Base-by-base conservation (phyloP, 2,797 vertebrate species). In the Xerus rutilus region DNA sequence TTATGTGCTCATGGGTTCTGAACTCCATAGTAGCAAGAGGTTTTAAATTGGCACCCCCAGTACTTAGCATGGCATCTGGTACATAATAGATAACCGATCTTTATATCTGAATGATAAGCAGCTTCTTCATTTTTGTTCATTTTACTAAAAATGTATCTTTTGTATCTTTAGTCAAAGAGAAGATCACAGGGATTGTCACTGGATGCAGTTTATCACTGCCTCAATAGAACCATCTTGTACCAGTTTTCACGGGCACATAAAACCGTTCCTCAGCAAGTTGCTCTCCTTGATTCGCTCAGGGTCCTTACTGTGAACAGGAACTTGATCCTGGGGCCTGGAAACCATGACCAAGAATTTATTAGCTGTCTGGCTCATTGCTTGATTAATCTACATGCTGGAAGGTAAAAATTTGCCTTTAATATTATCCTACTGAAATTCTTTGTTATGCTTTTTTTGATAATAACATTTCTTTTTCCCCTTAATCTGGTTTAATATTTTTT, bases 341-440 rank as follows among this genome's bases (percentile, higher is more conserved):
- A 99, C 98, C 99, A 99, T 17, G 99, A 99, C 98, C 99, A 99
- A 96, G 99, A 99, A 96, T 99, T 99, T 98, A 99, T 99, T 98
- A 99, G 99, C 97, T 99, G 99, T 64, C 98, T 99, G 87, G 99
- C 99, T 91, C 99, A 99, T 98, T 99, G 99, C 98, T 99, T 99
- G 98, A 99, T 99, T 98, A 99, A 99, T 97, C 99, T 99, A 64
- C 99, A 99, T 18, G 98, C 99, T 1, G 99, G 99, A 96, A 99
- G 99, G 99, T 99, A 98, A 98, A 97, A 70, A 93, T 20, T n/a
- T 47, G 17, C 78, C 72, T 86, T 81, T 30, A 28, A n/a, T 64
- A 3, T 32, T 64, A 83, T 79, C 62, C 39, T 21, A 32, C 8
- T 35, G 43, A 18, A 67, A 45, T 47, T 78, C 20, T 64, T 72